Percentiles rank a stretch among this genome's conserved stretches.
Conservation (phyloP, 2,888 invertebrate genomes). For the Esperia sulphurella region DNA sequence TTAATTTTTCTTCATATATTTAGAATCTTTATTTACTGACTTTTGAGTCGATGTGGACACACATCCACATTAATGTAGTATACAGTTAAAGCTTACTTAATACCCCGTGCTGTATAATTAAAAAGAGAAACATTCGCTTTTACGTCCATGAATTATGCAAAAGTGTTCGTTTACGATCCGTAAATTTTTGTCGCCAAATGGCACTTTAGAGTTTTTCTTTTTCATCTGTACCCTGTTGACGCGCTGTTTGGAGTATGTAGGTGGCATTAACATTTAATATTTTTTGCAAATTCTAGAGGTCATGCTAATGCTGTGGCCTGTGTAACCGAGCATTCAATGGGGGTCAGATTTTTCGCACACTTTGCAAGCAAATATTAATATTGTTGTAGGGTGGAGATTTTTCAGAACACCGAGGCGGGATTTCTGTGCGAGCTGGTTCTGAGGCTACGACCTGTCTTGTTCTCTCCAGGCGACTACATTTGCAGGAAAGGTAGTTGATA, state of each 20-base stretch:
- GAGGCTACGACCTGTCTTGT: constrained; percentile 95
- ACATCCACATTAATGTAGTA: constrained; percentile 42
- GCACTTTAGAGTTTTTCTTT: constrained; percentile 43
- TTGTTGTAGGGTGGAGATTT: constrained; percentile 92
- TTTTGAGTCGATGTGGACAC: background rate
- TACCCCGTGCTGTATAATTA: constrained; percentile 74
- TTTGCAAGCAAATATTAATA: background rate
- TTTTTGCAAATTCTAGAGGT: constrained; percentile 67
- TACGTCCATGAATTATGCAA: constrained; percentile 76
- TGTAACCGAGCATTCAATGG: background rate
- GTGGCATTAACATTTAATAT: constrained; percentile 21
- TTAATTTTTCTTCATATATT: background rate
- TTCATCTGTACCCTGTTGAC: constrained; percentile 32
- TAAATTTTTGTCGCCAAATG: constrained; percentile 67
- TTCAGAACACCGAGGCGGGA: constrained; percentile 99
- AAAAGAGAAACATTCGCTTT: constrained; percentile 75
- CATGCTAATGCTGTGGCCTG: background rate
- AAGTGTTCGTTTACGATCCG: constrained; percentile 71
- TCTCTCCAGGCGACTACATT: constrained; percentile 99
- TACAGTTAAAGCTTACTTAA: constrained; percentile 68
- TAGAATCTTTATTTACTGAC: constrained; percentile 4
- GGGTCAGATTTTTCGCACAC: background rate
- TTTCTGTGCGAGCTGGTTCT: constrained; percentile 98
- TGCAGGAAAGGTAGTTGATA: constrained; percentile 93
- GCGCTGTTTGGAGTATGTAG: constrained; percentile 23